Evolutionary conservation across 2,113 vertebrate species (phyloP).

Genomic region (Ammodytes marinus): DNA sequence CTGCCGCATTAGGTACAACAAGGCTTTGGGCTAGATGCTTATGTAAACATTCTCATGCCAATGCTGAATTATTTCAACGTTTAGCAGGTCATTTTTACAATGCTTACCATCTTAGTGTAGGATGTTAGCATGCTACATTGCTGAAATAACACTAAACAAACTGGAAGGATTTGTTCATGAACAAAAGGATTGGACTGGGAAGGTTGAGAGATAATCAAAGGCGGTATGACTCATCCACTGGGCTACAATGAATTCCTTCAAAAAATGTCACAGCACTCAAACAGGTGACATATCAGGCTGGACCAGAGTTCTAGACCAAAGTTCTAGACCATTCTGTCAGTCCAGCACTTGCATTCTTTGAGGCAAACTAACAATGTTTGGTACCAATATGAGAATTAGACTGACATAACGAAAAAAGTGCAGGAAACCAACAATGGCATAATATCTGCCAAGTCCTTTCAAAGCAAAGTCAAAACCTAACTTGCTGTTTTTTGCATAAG

Average conservation of each 20-base stretch:
- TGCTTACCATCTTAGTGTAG: background rate
- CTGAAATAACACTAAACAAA: background rate
- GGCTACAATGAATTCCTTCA: background rate
- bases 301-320: background rate
- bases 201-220: background rate
- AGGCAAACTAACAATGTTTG: background rate
- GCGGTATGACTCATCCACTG: background rate
- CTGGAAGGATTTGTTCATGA: too few relatives aligned
- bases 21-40: background rate
- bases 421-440: background rate
- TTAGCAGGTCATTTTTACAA: background rate
- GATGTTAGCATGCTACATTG: background rate
- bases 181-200: background rate
- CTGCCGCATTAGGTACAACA: too few relatives aligned
- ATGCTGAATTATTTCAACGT: background rate
- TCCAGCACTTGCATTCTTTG: background rate
- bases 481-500: slow-evolving; percentile 17
- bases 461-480: background rate
- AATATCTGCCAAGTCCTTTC: background rate
- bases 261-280: background rate
- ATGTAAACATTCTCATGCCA: background rate
- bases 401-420: background rate
- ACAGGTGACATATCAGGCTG: background rate
- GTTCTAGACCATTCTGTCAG: too few relatives aligned
- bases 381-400: background rate